phyloP scores from a whole-genome alignment of 2,113 vertebrate genomes.

The Ginglymostoma cirratum region DNA sequence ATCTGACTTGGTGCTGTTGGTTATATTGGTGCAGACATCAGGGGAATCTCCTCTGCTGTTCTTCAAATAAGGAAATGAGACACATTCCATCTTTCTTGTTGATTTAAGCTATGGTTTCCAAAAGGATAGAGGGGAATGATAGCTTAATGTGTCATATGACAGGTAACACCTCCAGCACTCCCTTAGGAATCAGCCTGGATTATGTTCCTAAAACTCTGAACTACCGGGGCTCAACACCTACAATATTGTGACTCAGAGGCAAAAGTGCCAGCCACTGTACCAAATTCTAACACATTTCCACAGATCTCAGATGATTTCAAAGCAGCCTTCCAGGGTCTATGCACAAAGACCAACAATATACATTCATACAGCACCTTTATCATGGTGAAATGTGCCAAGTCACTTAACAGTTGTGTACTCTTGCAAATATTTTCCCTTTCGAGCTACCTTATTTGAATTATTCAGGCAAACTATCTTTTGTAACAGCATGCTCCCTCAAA shows the following conservation, averaged over 20 bases:
- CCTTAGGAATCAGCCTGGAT: neutral
- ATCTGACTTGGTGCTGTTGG: neutral
- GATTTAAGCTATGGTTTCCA: neutral
- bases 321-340: neutral
- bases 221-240: no score
- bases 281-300: neutral
- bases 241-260: no score
- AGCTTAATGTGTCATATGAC: neutral
- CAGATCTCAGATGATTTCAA: neutral
- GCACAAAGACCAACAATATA: neutral
- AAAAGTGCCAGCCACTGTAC: no score
- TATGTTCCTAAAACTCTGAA: no score
- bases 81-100: neutral
- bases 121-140: neutral
- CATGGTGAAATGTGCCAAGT: neutral
- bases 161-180: neutral
- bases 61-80: neutral
- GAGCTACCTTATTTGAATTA: neutral
- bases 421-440: neutral
- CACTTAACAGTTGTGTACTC: neutral
- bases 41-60: neutral
- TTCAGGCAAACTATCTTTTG: neutral
- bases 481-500: neutral
- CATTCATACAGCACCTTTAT: neutral
- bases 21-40: neutral